phyloP scores from a whole-genome alignment of 2,888 invertebrate species.

The Hyles lineata region DNA sequence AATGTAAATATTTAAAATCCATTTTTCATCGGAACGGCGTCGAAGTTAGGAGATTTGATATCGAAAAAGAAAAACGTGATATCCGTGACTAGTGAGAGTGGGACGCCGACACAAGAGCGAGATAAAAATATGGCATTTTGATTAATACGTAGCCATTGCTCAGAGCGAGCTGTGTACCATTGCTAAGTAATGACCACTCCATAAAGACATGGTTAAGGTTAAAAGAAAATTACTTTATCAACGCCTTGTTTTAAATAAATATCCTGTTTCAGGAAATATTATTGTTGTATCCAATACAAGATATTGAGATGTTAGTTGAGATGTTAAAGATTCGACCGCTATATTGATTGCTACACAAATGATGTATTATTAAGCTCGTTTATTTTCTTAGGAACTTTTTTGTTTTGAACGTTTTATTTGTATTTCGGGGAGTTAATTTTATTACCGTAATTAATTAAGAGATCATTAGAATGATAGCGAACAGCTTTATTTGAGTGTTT shows the following conservation, averaged over 20 bases:
- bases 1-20: conserved; percentile 39
- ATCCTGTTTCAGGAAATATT: conserved; percentile 85
- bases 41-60: conserved; percentile 56
- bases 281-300: conserved; percentile 83
- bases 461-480: conserved; percentile 29
- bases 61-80: conserved; percentile 71
- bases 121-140: conserved; percentile 83
- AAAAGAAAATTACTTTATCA: conserved; percentile 86
- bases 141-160: conserved; percentile 84
- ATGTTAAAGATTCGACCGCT: conserved; percentile 78
- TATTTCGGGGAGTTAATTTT: conserved; percentile 61
- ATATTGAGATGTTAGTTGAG: conserved; percentile 81
- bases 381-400: conserved; percentile 64
- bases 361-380: conserved; percentile 76
- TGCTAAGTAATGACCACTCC: conserved; percentile 85
- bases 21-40: conserved; percentile 44
- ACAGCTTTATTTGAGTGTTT: conserved; percentile 55
- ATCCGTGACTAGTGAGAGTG: conserved; percentile 76
- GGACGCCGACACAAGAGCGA: conserved; percentile 67
- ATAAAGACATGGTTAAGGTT: conserved; percentile 85
- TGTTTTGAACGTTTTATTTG: conserved; percentile 54
- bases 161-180: conserved; percentile 84
- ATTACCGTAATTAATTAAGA: conserved; percentile 58
- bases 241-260: conserved; percentile 85
- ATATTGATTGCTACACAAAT: conserved; percentile 82